Base-by-base conservation (phyloP, 2,888 invertebrate genomes). In the Tillus elongatus region DNA sequence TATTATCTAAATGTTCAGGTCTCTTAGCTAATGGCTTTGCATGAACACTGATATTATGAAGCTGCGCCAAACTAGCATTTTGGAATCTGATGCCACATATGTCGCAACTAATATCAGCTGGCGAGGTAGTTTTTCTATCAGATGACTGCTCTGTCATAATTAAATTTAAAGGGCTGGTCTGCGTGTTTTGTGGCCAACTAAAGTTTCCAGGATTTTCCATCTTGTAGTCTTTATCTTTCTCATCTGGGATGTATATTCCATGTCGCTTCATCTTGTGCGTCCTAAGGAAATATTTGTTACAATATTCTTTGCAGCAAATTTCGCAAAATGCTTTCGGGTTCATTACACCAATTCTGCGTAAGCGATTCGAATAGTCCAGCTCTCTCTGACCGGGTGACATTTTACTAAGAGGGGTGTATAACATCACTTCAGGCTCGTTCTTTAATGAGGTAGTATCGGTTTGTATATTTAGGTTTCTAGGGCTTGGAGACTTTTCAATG, bases 191-290 rank as follows among this genome's bases (percentile, higher is more conserved):
- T 14, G 49, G 49, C 52, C 53, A 52, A 8, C 48, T 41, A 37
- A 48, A 44, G 37, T 52, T 55, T 8, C 51, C 52, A 61, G 71
- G 63, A 62, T 67, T 66, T 40, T 61, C 60, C 30, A 48, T 36
- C 44, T 58, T 60, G 15, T 45, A 44, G 35, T 64, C 64, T 45
- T 58, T 64, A 10, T 64, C 64, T 37, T 68, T 69, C 50, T 82
- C 74, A 60, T 77, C 71, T 2, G 74, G 73, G 36, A 77, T 66
- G 44, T 72, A 74, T 19, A 92, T 81, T 1, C 92, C 92, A 63
- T 96, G 95, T n/a, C 87, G 77, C 61, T 91, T 87, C 68, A 87
- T 81, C 57, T 92, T 89, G 66, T 96, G 96, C 32, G 89, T 88
- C 36, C 88, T 74, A 29, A 96, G 71, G 58, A 92, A 92, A 60